These are phyloP conservation scores for Geodia barretti DNA, from an alignment of 37 sponge, comb jelly and placozoan genomes.

Conservation along the genomic window DNA sequence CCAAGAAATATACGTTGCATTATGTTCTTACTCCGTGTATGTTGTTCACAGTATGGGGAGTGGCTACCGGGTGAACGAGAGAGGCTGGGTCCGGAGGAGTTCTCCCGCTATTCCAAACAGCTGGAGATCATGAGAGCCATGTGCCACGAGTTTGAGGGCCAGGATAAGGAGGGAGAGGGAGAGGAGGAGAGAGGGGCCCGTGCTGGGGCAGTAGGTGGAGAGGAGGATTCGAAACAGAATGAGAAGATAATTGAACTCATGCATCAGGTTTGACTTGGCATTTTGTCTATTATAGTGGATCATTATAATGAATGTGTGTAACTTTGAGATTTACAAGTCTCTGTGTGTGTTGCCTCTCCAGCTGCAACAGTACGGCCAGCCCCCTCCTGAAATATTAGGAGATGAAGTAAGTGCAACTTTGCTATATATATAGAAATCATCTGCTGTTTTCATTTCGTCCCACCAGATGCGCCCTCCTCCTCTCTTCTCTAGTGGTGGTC, in stretches of 20 bases:
- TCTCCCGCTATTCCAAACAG: conserved; percentile 56
- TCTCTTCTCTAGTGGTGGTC: not conserved
- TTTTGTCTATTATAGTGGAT: not conserved
- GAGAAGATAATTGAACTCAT: conserved; percentile 66
- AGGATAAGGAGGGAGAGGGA: conserved; percentile 24
- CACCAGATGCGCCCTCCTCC: not conserved
- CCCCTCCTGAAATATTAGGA: conserved; percentile 60
- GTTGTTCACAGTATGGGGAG: conserved; percentile 83
- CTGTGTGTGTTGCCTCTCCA: not conserved
- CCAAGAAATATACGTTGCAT: not conserved
- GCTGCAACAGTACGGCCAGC: conserved; percentile 79
- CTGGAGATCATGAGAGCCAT: conserved; percentile 71
- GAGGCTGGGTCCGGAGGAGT: conserved; percentile 36
- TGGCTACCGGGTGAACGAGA: conserved; percentile 57
- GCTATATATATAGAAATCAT: not conserved
- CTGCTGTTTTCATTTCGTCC: not conserved
- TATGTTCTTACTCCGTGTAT: not conserved
- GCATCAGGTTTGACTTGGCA: conserved; percentile 56
- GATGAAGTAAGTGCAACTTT: conserved; percentile 22
- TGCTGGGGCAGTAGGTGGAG: too few species aligned
- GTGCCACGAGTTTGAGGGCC: conserved; percentile 64
- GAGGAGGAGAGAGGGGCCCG: conserved; percentile 30
- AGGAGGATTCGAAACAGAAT: not conserved
- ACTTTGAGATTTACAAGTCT: not conserved
- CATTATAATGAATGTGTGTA: not conserved